phyloP scores from a whole-genome alignment of 2,888 invertebrate species.

The Sphaeridia pumilis region DNA sequence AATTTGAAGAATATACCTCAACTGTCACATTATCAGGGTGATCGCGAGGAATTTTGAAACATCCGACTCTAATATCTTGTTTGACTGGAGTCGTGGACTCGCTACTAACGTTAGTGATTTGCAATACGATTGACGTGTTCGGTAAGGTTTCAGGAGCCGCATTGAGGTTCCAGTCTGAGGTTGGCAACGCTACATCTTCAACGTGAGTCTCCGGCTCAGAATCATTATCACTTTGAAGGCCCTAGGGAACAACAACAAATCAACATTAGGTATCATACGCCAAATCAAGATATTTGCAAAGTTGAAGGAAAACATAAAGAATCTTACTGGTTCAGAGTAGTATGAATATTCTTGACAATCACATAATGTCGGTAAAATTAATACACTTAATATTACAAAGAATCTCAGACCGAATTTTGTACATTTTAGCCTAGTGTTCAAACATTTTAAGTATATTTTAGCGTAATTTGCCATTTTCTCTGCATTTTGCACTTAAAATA shows the following conservation, averaged over 20 bases:
- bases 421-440: too few relatives aligned
- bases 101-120: neutral
- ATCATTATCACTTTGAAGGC: conserved; percentile 4
- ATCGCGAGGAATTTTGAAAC: conserved; percentile 7
- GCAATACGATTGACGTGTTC: conserved; percentile 5
- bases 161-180: neutral
- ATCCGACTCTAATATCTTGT: conserved; percentile 7
- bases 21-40: too few relatives aligned
- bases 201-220: conserved; percentile 9
- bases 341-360: neutral
- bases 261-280: neutral
- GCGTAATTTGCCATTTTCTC: too few relatives aligned
- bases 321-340: conserved; percentile 2
- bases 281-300: neutral
- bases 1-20: conserved; percentile 3
- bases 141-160: conserved; percentile 1
- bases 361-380: neutral
- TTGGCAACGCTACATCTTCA: conserved; percentile 6
- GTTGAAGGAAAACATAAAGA: neutral
- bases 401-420: too few relatives aligned
- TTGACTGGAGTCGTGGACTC: neutral
- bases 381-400: neutral
- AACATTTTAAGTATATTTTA: too few relatives aligned
- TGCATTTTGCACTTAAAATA: too few relatives aligned
- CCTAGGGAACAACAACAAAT: neutral